Conservation (phyloP, 2,797 vertebrate genomes). For the Calcarius lapponicus region DNA sequence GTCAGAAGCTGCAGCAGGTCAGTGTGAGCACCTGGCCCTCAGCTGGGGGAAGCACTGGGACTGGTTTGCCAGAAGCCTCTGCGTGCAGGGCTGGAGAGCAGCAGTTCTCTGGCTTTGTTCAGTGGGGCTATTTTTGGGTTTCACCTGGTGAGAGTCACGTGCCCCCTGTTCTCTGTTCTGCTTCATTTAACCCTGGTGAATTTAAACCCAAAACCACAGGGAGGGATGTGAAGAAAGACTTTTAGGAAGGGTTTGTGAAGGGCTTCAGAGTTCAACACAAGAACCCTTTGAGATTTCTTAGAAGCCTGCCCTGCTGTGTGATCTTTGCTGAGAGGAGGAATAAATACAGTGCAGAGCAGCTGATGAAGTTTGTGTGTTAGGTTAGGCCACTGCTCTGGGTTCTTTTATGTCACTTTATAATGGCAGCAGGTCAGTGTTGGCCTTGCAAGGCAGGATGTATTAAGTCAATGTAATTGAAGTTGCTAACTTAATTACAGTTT, state of each 20-base stretch:
- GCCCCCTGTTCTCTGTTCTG: neutral
- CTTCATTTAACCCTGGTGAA: neutral
- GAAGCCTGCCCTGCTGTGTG: neutral
- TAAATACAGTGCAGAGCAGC: neutral
- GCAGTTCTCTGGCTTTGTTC: neutral
- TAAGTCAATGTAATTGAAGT: conserved; percentile 41
- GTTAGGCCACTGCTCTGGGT: neutral
- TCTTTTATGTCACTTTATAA: neutral
- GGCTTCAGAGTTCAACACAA: neutral
- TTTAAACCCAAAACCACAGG: neutral
- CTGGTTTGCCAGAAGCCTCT: neutral
- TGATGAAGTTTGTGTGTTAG: neutral
- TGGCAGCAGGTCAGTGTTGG: neutral
- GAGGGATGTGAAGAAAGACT: neutral
- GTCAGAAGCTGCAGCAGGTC: neutral
- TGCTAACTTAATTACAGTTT: conserved; percentile 37
- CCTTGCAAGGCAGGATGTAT: conserved; percentile 35
- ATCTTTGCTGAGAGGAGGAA: neutral
- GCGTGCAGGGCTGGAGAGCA: neutral
- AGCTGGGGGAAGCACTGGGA: neutral
- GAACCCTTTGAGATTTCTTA: neutral
- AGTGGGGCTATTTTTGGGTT: neutral
- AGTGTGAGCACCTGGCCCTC: neutral
- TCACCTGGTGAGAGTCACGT: neutral
- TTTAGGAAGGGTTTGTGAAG: neutral